These are phyloP conservation scores for Montipora foliosa DNA, from an alignment of 64 coral and sea anemone species.

Conservation along the genomic window DNA sequence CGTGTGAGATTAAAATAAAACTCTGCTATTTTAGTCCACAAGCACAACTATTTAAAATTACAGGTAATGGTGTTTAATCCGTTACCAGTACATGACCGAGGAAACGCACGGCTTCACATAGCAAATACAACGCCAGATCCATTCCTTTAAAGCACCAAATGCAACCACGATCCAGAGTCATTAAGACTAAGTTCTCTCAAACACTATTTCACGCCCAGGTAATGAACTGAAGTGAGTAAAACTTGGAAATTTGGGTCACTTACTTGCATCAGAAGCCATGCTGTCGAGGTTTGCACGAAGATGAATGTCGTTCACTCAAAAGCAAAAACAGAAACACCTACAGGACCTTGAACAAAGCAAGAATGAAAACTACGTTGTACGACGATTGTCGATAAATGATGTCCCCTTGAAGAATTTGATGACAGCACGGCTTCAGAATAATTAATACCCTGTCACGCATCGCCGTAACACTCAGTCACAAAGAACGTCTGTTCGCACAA, in stretches of 20 bases:
- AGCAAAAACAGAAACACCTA: neutral
- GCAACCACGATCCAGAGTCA: too few relatives aligned
- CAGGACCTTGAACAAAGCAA: neutral
- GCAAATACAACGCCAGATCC: neutral
- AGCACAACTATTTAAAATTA: too few relatives aligned
- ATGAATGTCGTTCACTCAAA: neutral
- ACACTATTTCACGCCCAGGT: neutral
- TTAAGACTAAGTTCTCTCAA: neutral
- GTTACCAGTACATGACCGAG: too few relatives aligned
- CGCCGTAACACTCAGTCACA: neutral
- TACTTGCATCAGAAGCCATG: constrained; percentile 18
- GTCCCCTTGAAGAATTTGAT: neutral
- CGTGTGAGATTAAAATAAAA: too few relatives aligned
- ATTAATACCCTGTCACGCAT: constrained; percentile 33
- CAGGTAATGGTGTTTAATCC: too few relatives aligned
- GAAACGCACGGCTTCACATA: neutral
- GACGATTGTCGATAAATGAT: neutral
- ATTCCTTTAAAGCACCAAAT: neutral
- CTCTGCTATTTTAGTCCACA: too few relatives aligned
- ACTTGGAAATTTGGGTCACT: neutral
- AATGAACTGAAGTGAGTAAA: neutral
- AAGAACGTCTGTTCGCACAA: neutral
- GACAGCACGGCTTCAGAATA: constrained; percentile 22
- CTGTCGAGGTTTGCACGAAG: neutral
- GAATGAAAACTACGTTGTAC: constrained; percentile 3